Evolutionary conservation across 2,113 vertebrate genomes (phyloP).

Genomic region (Myanophis thanlyinensis): DNA sequence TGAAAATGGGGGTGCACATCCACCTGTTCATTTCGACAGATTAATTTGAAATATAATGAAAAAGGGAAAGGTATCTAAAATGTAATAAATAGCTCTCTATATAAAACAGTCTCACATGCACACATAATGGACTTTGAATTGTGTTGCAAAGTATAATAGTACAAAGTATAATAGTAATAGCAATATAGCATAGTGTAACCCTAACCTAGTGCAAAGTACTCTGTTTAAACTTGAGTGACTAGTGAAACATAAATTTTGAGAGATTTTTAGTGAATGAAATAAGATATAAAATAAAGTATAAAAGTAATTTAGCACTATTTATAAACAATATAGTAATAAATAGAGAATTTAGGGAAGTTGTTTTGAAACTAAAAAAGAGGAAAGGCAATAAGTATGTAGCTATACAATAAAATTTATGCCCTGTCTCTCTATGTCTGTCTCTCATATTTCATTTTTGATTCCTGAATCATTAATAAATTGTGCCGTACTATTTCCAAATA

Average conservation of each 20-base stretch:
- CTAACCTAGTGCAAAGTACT: background rate
- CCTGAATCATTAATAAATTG: background rate
- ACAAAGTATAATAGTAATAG: background rate
- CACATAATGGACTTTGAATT: background rate
- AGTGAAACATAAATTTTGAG: background rate
- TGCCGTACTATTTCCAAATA: background rate
- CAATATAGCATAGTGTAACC: background rate
- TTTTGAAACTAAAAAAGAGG: background rate
- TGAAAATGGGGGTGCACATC: slow-evolving; percentile 57
- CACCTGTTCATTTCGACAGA: slow-evolving; percentile 61
- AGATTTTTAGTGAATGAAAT: background rate
- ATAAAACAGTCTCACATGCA: background rate
- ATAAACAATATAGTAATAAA: background rate
- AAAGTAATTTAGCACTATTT: background rate
- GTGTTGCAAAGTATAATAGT: background rate
- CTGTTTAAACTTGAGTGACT: background rate
- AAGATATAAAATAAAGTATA: background rate
- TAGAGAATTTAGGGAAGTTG: background rate
- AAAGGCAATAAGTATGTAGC: background rate
- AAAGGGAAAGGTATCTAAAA: background rate
- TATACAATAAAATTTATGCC: background rate
- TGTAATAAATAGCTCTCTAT: background rate
- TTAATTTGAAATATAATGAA: slow-evolving; percentile 20
- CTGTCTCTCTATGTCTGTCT: background rate
- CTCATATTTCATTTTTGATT: background rate